A percentile compares a stretch with the other conserved stretches of the same genome.
Conservation (phyloP, 2,888 invertebrate species). For the Fabriciana adippe region DNA sequence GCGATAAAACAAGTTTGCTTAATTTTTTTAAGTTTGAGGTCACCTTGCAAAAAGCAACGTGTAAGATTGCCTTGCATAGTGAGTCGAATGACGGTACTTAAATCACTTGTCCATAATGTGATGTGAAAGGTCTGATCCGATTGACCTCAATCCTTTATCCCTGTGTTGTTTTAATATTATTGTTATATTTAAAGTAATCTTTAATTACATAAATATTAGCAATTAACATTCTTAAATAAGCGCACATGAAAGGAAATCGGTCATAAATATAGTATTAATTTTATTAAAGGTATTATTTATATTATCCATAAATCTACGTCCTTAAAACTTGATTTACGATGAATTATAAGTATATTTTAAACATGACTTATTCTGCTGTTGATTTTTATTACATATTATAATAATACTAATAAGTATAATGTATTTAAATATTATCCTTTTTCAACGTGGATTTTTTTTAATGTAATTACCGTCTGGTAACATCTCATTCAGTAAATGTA, state of each 20-base stretch:
- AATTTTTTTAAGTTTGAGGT: slow-evolving; percentile 15
- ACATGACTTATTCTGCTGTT: too few relatives aligned
- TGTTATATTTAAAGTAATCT: slow-evolving; percentile 46
- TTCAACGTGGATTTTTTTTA: too few relatives aligned
- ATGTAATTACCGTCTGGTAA: too few relatives aligned
- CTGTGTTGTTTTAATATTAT: slow-evolving; percentile 40
- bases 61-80: slow-evolving; percentile 23
- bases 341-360: too few relatives aligned
- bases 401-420: too few relatives aligned
- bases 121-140: slow-evolving; percentile 50
- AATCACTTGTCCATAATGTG: slow-evolving; percentile 42
- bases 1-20: slow-evolving; percentile 12
- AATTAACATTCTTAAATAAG: slow-evolving; percentile 3
- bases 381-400: too few relatives aligned
- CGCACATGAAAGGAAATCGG: neutral
- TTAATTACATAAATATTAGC: slow-evolving; percentile 44
- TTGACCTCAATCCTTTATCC: slow-evolving; percentile 49
- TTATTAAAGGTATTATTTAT: too few relatives aligned
- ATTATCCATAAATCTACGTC: too few relatives aligned
- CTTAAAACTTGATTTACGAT: too few relatives aligned
- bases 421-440: too few relatives aligned
- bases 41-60: slow-evolving; percentile 22
- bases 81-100: slow-evolving; percentile 39
- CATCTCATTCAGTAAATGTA: too few relatives aligned
- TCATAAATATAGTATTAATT: too few relatives aligned